A percentile compares a stretch with the other conserved stretches of the same genome.
Conservation (phyloP, 2,113 vertebrate genomes). For the Thermophis baileyi region DNA sequence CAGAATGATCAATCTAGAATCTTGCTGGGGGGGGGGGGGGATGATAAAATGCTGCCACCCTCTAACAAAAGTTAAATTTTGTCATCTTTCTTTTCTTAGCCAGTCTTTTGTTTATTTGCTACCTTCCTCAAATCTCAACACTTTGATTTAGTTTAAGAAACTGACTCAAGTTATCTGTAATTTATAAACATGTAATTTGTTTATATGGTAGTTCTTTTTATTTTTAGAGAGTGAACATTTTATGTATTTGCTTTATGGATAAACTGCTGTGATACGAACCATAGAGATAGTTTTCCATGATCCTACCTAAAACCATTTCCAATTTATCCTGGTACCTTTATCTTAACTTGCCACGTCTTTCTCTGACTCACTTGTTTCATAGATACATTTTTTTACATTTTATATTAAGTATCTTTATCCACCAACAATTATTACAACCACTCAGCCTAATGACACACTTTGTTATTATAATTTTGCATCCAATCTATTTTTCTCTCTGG, state of each 20-base stretch:
- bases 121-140: background rate
- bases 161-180: background rate
- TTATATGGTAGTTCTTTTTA: background rate
- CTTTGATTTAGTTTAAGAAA: background rate
- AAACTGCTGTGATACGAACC: background rate
- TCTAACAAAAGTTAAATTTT: background rate
- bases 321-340: background rate
- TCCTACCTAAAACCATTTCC: background rate
- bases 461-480: background rate
- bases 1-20: background rate
- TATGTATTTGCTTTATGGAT: background rate
- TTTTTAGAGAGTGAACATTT: background rate
- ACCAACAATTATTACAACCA: background rate
- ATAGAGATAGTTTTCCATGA: background rate
- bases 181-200: background rate
- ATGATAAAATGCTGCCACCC: background rate
- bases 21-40: background rate
- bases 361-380: background rate
- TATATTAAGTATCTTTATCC: background rate
- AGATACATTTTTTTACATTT: background rate
- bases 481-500: background rate
- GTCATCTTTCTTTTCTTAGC: background rate
- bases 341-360: background rate
- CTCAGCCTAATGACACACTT: background rate
- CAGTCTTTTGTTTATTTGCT: background rate